These are phyloP conservation scores for Octodonta nipae DNA, from an alignment of 2,888 invertebrate species.

Conservation along the genomic window DNA sequence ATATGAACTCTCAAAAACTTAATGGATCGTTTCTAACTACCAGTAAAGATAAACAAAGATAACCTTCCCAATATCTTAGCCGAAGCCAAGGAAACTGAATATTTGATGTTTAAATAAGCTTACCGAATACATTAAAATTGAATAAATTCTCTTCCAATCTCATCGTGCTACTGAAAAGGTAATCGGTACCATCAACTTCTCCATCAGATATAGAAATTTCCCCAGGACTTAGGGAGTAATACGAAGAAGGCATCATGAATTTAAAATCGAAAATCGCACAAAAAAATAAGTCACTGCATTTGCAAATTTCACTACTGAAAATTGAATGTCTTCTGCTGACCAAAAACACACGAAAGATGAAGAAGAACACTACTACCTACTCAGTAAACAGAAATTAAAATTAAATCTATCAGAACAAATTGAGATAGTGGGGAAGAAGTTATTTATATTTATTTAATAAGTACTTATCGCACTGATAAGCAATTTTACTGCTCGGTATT, in stretches of 20 bases:
- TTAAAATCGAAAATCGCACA: background rate
- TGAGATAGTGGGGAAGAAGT: slow-evolving; percentile 7
- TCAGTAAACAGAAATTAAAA: background rate
- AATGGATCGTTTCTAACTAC: background rate
- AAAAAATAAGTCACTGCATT: too few species aligned
- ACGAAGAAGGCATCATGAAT: slow-evolving; percentile 23
- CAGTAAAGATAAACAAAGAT: too few species aligned
- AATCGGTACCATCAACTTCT: slow-evolving; percentile 50
- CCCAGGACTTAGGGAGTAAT: slow-evolving; percentile 27
- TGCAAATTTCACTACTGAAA: background rate
- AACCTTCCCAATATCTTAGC: background rate
- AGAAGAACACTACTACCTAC: too few species aligned
- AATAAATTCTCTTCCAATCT: slow-evolving; percentile 48
- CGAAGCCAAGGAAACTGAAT: background rate
- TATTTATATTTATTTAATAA: slow-evolving; percentile 10
- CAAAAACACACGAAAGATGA: too few species aligned
- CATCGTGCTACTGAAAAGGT: slow-evolving; percentile 48
- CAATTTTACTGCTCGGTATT: too few species aligned
- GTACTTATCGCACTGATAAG: slow-evolving; percentile 11
- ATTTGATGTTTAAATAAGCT: slow-evolving; percentile 34
- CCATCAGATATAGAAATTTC: slow-evolving; percentile 32
- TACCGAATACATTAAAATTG: slow-evolving; percentile 49
- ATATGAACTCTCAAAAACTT: too few species aligned
- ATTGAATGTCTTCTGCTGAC: too few species aligned
- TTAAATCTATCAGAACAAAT: slow-evolving; percentile 2